Percentiles rank a stretch among this genome's conserved stretches.
phyloP scores from a whole-genome alignment of 2,113 vertebrate species.

The Cynocephalus volans region DNA sequence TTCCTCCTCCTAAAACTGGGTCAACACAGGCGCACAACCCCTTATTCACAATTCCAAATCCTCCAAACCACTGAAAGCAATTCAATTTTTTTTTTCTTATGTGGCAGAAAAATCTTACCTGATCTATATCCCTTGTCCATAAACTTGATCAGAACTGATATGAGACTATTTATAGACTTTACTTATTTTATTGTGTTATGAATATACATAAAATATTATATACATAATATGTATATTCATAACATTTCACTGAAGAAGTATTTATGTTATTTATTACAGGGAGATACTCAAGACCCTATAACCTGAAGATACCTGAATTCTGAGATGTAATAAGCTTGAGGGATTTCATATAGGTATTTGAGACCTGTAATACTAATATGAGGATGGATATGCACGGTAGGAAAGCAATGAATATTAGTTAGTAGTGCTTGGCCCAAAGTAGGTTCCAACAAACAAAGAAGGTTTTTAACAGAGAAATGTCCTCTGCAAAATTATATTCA shows the following conservation, averaged over 20 bases:
- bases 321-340: background rate
- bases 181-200: background rate
- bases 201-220: too few relatives aligned
- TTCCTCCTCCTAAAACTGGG: background rate
- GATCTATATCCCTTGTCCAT: background rate
- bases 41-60: slow-evolving; percentile 44
- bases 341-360: background rate
- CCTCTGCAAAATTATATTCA: slow-evolving; percentile 1
- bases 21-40: background rate
- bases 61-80: background rate
- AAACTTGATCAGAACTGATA: background rate
- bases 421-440: background rate
- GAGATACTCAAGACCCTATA: background rate
- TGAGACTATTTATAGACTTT: background rate
- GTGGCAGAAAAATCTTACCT: slow-evolving; percentile 8
- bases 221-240: background rate
- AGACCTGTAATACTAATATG: background rate
- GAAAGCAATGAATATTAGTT: background rate
- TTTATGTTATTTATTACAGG: background rate
- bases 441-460: background rate
- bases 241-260: background rate
- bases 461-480: background rate
- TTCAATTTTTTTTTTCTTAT: background rate
- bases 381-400: background rate
- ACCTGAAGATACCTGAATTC: background rate